These are phyloP conservation scores for Plebejus melissa DNA, from an alignment of 2,888 invertebrate genomes.

Conservation along the genomic window DNA sequence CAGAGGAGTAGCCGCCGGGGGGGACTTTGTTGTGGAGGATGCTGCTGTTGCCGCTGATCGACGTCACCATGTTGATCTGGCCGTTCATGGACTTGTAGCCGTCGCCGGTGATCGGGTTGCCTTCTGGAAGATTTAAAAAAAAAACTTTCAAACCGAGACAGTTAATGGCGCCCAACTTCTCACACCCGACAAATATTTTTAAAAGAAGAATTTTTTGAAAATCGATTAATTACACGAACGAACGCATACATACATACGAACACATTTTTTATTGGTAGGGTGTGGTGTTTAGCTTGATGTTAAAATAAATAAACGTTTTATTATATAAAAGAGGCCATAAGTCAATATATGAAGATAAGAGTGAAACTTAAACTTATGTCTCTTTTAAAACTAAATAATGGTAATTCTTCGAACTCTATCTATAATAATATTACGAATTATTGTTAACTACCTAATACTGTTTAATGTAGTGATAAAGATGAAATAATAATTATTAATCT, in stretches of 20 bases:
- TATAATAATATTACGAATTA: not conserved
- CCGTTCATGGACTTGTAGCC: conserved; percentile 79
- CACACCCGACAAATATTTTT: not conserved
- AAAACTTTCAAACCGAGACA: not conserved
- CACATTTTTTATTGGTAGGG: too few species aligned
- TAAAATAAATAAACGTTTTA: not conserved
- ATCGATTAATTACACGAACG: too few species aligned
- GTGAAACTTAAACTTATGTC: not conserved
- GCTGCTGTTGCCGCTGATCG: conserved; percentile 64
- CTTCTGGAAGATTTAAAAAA: conserved; percentile 62
- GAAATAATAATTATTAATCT: not conserved
- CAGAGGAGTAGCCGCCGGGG: conserved; percentile 84
- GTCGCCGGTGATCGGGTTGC: conserved; percentile 80
- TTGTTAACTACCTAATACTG: not conserved
- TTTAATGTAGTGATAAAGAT: not conserved
- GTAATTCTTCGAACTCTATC: not conserved
- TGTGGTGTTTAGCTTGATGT: too few species aligned
- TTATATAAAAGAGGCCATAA: not conserved
- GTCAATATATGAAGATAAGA: not conserved
- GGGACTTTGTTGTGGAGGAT: conserved; percentile 80
- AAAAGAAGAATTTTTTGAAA: not conserved
- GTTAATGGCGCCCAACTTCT: not conserved
- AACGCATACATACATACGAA: too few species aligned
- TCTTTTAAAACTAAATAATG: not conserved
- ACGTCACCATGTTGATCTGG: conserved; percentile 76